These are phyloP conservation scores for Heliopora coerulea DNA, from an alignment of 92 coral and sea anemone genomes.

Conservation along the genomic window DNA sequence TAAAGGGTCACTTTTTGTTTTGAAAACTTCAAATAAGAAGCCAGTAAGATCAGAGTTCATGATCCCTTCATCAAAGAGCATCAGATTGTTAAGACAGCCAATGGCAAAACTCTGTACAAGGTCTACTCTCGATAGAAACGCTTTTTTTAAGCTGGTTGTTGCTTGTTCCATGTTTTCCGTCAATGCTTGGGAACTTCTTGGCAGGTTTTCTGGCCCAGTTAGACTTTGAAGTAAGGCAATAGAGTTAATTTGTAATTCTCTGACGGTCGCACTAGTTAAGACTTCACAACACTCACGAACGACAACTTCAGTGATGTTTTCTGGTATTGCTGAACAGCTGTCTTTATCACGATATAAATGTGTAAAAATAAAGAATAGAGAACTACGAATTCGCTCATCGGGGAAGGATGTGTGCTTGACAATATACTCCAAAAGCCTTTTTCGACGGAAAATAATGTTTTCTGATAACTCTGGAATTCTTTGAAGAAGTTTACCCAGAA, in stretches of 20 bases:
- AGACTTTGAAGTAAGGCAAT: constrained; percentile 61
- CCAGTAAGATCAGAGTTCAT: constrained; percentile 51
- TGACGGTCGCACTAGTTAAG: constrained; percentile 51
- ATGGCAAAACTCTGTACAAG: constrained; percentile 49
- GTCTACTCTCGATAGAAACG: constrained; percentile 61
- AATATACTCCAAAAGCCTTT: constrained; percentile 52
- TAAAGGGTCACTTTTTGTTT: constrained; percentile 67
- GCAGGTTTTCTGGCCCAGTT: constrained; percentile 37
- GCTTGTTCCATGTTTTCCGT: constrained; percentile 35
- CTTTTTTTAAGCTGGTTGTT: constrained; percentile 70
- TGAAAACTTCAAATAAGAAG: constrained; percentile 78
- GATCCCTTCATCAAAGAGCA: constrained; percentile 43
- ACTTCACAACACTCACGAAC: constrained; percentile 68
- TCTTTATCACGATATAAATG: constrained; percentile 58
- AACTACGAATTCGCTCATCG: constrained; percentile 62
- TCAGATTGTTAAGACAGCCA: constrained; percentile 12
- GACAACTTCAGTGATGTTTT: constrained; percentile 44
- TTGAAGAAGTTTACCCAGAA: constrained; percentile 72
- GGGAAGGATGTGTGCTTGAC: constrained; percentile 61
- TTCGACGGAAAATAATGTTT: constrained; percentile 44
- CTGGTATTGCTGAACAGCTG: constrained; percentile 39
- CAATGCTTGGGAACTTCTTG: constrained; percentile 6
- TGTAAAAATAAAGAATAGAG: constrained; percentile 62
- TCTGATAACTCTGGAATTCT: constrained; percentile 60
- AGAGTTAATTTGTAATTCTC: constrained; percentile 63